phyloP scores from a whole-genome alignment of 2,797 vertebrate genomes.

The Chloroceryle inda region DNA sequence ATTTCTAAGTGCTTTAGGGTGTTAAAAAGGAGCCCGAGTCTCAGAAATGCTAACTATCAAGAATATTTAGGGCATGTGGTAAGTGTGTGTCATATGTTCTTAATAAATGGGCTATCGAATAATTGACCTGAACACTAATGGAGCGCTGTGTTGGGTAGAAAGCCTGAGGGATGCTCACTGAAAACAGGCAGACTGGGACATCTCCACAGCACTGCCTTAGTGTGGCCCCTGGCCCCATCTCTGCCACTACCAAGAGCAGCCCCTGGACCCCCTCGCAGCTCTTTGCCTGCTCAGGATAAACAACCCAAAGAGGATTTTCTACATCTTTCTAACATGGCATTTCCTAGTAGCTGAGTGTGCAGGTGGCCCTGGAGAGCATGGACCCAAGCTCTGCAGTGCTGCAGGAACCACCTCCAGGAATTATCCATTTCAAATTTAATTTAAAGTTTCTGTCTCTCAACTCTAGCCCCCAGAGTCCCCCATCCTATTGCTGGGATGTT shows the following conservation, averaged over 20 bases:
- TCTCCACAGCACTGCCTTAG: accelerated
- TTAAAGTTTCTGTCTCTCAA: background rate
- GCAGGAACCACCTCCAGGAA: background rate
- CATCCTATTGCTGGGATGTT: background rate
- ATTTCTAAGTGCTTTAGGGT: background rate
- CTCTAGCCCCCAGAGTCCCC: background rate
- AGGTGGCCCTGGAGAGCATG: background rate
- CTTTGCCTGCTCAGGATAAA: background rate
- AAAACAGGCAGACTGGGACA: background rate
- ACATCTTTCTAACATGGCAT: background rate
- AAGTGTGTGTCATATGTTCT: slow-evolving; percentile 3
- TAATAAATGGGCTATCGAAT: background rate
- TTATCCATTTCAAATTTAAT: background rate
- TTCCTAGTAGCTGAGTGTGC: background rate
- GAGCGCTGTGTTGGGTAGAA: background rate
- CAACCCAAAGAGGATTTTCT: background rate
- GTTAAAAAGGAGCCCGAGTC: slow-evolving; percentile 38
- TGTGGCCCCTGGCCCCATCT: background rate
- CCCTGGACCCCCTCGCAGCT: too few species aligned
- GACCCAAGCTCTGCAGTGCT: background rate
- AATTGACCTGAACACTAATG: background rate
- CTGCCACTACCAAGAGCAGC: background rate
- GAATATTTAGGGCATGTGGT: slow-evolving; percentile 35
- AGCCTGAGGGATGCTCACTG: background rate
- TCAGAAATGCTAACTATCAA: background rate